phyloP scores from a whole-genome alignment of 2,797 vertebrate genomes.

The Coranthus polyacanthus region DNA sequence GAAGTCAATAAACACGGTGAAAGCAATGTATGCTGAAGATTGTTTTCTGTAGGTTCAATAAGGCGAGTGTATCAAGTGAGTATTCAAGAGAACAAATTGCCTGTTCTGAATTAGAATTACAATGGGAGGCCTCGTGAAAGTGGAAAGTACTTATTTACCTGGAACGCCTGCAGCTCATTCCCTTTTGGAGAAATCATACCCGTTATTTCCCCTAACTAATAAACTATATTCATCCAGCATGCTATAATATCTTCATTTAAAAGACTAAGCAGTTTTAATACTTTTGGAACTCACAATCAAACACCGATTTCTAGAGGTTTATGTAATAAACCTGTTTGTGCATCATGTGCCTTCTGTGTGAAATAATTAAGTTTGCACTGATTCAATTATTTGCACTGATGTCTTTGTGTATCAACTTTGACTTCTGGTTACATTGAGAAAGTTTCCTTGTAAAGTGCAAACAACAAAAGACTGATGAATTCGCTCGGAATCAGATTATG shows the following conservation, averaged over 20 bases:
- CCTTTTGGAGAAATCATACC: slow-evolving; percentile 19
- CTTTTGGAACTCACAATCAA: slow-evolving; percentile 15
- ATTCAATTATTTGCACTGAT: neutral
- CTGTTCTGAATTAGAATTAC: slow-evolving; percentile 19
- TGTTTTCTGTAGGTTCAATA: slow-evolving; percentile 27
- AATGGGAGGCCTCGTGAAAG: slow-evolving; percentile 12
- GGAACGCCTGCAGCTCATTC: slow-evolving; percentile 15
- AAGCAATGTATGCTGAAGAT: slow-evolving; percentile 27
- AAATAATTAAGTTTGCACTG: neutral
- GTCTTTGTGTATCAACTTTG: neutral
- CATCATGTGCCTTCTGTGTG: neutral
- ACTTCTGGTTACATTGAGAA: neutral
- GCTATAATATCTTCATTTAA: slow-evolving; percentile 18
- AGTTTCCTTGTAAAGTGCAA: no score
- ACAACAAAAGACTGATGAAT: no score
- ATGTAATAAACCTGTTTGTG: slow-evolving; percentile 8
- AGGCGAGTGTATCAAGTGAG: slow-evolving; percentile 20
- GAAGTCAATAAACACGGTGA: slow-evolving; percentile 46
- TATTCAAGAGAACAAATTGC: slow-evolving; percentile 30
- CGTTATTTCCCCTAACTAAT: slow-evolving; percentile 2
- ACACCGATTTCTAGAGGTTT: neutral
- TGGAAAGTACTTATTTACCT: slow-evolving; percentile 19
- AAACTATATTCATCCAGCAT: slow-evolving; percentile 5
- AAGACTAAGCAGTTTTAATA: slow-evolving; percentile 3
- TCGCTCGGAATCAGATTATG: no score